phyloP scores from a whole-genome alignment of 2,797 vertebrate genomes.

The Babyrousa celebensis region DNA sequence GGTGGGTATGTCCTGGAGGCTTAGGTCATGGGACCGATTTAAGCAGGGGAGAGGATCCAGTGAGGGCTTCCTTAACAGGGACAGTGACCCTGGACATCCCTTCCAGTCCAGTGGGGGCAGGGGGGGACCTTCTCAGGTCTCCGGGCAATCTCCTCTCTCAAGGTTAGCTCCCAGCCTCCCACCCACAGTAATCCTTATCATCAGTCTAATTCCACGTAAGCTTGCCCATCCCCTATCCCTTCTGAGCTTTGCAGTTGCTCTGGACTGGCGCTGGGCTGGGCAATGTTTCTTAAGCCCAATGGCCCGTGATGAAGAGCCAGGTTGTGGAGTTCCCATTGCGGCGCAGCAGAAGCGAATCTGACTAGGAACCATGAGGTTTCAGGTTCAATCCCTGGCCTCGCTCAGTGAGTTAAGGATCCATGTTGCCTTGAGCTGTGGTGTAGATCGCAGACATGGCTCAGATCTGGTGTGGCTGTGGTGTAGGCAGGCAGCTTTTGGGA shows the following conservation, averaged over 20 bases:
- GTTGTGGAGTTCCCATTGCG: background rate
- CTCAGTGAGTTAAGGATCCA: too few species aligned
- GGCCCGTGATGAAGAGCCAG: background rate
- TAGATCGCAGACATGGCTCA: too few species aligned
- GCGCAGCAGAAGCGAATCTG: too few species aligned
- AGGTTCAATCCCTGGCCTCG: too few species aligned
- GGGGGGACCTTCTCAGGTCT: background rate
- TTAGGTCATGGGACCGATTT: background rate
- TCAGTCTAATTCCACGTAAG: conserved; percentile 63
- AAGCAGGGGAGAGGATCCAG: background rate
- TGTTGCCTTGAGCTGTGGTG: too few species aligned
- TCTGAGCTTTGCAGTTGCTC: background rate
- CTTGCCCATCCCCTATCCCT: background rate
- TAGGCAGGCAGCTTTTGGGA: too few species aligned
- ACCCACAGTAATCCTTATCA: conserved; percentile 48
- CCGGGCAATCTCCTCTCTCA: conserved; percentile 15
- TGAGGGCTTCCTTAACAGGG: background rate
- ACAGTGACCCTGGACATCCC: background rate
- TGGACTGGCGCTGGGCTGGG: background rate
- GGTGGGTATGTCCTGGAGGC: background rate
- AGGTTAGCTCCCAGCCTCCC: background rate
- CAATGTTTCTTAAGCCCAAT: background rate
- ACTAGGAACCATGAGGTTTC: too few species aligned
- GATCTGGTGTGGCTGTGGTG: too few species aligned
- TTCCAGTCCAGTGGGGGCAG: background rate